phyloP scores from a whole-genome alignment of 2,888 invertebrate species.

The Chymomyza procnemis region DNA sequence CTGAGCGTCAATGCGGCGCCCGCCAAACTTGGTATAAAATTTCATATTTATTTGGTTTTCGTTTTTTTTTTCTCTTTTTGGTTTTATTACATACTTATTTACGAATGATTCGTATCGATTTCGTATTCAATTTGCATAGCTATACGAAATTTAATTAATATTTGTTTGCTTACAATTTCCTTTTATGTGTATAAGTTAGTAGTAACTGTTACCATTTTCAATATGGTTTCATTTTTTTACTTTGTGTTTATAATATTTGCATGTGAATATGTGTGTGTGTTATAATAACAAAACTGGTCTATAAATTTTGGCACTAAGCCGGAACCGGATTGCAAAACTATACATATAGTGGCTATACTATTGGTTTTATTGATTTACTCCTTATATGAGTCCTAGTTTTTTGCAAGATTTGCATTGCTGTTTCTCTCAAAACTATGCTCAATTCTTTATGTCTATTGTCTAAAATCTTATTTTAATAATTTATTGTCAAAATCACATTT shows the following conservation, averaged over 20 bases:
- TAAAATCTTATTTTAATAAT: too few relatives aligned
- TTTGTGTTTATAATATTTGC: slow-evolving; percentile 6
- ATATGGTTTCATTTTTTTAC: slow-evolving; percentile 12
- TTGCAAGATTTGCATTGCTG: too few relatives aligned
- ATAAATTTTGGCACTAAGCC: background rate
- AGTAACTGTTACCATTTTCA: background rate
- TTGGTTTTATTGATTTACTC: too few relatives aligned
- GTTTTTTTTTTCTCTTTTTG: background rate
- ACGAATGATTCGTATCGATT: slow-evolving; percentile 24
- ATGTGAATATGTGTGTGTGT: slow-evolving; percentile 10
- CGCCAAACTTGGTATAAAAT: slow-evolving; percentile 59
- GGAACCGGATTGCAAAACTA: background rate
- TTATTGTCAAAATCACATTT: too few relatives aligned
- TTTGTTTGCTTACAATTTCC: slow-evolving; percentile 34
- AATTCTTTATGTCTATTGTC: too few relatives aligned
- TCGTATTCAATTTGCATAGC: slow-evolving; percentile 55
- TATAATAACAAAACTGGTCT: background rate
- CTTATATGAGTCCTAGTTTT: too few relatives aligned
- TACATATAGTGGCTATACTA: too few relatives aligned
- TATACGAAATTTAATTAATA: slow-evolving; percentile 46
- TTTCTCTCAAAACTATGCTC: too few relatives aligned
- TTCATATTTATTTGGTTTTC: slow-evolving; percentile 9
- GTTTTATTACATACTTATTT: background rate
- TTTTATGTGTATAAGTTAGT: slow-evolving; percentile 10
- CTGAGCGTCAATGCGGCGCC: slow-evolving; percentile 45